Evolutionary conservation across 1,140 invertebrate species (phyloP), one percentile per base, ranked within the genome.

Genomic region (Dinoponera quadriceps): DNA sequence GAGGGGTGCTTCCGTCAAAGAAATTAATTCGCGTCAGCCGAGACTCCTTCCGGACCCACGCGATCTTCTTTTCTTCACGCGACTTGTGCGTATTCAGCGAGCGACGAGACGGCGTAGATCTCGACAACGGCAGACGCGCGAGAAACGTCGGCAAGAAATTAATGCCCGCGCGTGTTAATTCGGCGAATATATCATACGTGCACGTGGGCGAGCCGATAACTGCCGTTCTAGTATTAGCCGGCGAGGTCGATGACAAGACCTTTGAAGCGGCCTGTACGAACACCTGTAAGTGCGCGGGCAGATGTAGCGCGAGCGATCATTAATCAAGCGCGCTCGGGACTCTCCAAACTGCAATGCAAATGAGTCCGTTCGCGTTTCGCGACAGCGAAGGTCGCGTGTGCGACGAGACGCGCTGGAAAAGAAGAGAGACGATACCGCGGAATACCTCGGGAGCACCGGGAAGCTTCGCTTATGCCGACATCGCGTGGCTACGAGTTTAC

Each of bases 261-360:
- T 85, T 66, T 65, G 27, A 27, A 65, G 29, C 48, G n/a, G 25
- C 44, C 59, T 65, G 13, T 55, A 60, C 65, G 38, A 73, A 74
- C 72, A 78, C 62, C 59, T 78, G 63, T 65, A 73, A 73, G 25
- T 54, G 62, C 20, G 20, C 68, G 25, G 27, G 68, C 60, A 55
- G 77, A 74, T 55, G 80, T 77, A 57, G 3, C 72, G 20, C 57
- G 44, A 29, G 44, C 22, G 57, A 48, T 82, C 84, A 85, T 86
- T 85, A 85, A 85, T 86, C 77, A 85, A 66, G 22, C 16, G 55
- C 27, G 33, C 33, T 73, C 74, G 69, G 29, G 29, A 49, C 20
- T 71, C 84, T 74, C 69, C 48, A 69, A 75, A 57, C 49, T 25
- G 33, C 49, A 14, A 86, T 82, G 78, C 80, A 86, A 77, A 87